Conservation (phyloP, 2,888 invertebrate genomes). For the Aradus depressus region DNA sequence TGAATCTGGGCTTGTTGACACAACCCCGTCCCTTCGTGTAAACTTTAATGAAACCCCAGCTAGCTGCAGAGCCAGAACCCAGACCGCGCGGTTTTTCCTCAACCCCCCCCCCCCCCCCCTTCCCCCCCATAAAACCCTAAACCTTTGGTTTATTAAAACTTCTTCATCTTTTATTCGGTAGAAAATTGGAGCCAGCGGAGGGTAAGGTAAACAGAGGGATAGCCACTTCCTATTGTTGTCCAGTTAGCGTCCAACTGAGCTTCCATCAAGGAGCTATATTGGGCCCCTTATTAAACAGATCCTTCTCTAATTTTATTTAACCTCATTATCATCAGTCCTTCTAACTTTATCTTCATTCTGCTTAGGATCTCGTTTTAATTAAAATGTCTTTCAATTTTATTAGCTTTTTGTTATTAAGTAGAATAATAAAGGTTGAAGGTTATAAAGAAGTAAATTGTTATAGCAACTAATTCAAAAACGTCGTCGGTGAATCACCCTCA, state of each 20-base stretch:
- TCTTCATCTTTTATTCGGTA: constrained; percentile 37
- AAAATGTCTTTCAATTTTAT: too few species aligned
- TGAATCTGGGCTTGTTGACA: constrained; percentile 30
- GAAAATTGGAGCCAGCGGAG: constrained; percentile 36
- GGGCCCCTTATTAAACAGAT: constrained; percentile 14
- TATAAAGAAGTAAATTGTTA: too few species aligned
- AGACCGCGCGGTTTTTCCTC: constrained; percentile 25
- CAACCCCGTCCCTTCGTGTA: constrained; percentile 29
- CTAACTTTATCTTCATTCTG: too few species aligned
- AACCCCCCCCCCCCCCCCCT: constrained; percentile 21
- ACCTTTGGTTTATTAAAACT: constrained; percentile 36
- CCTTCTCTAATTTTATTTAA: not conserved
- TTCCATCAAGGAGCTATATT: too few species aligned
- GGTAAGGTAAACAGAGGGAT: constrained; percentile 34
- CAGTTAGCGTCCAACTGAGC: too few species aligned
- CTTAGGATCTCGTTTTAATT: too few species aligned
- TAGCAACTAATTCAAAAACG: too few species aligned
- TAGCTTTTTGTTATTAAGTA: too few species aligned
- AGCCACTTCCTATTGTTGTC: constrained; percentile 10
- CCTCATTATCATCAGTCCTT: constrained; percentile 2
- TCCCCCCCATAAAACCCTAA: constrained; percentile 32
- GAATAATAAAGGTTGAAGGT: too few species aligned
- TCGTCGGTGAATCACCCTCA: too few species aligned
- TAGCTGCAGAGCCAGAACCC: too few species aligned
- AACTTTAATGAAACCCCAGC: constrained; percentile 32